phyloP scores from a whole-genome alignment of 2,888 invertebrate species.

The Pristionchus entomophagus region DNA sequence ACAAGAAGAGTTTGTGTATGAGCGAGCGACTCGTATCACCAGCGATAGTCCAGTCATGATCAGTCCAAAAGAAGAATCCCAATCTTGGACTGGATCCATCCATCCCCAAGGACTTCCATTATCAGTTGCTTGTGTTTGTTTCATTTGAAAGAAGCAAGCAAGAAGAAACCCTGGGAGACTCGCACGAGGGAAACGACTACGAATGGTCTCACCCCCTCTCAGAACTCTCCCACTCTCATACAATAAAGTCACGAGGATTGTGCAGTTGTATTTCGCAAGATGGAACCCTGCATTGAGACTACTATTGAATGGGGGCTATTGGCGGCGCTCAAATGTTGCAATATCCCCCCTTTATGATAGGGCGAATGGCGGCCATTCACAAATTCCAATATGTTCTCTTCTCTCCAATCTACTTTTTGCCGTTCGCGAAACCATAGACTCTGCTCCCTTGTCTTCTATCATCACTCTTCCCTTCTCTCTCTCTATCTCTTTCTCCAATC shows the following conservation, averaged over 20 bases:
- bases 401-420: constrained; percentile 38
- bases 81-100: background rate
- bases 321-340: constrained; percentile 13
- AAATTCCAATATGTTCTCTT: constrained; percentile 23
- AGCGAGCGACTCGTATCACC: background rate
- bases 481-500: background rate
- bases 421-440: background rate
- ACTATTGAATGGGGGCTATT: background rate
- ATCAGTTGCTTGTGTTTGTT: constrained; percentile 1
- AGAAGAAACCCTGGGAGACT: background rate
- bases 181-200: background rate
- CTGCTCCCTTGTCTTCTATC: constrained; percentile 1
- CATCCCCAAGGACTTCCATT: background rate
- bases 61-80: background rate
- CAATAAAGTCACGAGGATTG: background rate
- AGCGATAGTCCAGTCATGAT: constrained; percentile 10
- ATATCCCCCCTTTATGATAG: constrained; percentile 37
- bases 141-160: no score
- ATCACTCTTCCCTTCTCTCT: constrained; percentile 16
- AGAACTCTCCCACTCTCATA: background rate
- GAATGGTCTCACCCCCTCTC: background rate
- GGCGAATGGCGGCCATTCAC: background rate
- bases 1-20: constrained; percentile 32
- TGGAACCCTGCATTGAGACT: background rate
- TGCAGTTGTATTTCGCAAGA: background rate